Conservation (phyloP, 2,888 invertebrate species). For the Drosophila monieri region DNA sequence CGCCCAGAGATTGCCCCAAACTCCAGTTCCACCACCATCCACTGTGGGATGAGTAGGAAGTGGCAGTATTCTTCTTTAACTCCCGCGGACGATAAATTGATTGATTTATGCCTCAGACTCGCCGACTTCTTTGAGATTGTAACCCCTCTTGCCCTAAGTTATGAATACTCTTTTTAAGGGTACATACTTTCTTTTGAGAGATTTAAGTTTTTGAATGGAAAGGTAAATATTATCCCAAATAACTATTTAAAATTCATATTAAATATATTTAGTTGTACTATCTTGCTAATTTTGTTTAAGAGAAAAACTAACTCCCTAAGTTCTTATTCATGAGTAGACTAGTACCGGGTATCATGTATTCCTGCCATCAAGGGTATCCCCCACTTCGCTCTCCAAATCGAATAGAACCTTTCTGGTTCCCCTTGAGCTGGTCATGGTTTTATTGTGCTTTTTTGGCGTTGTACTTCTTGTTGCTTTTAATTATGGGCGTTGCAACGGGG, state of each 20-base stretch:
- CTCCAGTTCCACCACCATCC: background rate
- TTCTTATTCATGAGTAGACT: background rate
- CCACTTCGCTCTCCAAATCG: background rate
- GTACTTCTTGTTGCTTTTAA: conserved; percentile 67
- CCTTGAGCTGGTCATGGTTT: conserved; percentile 46
- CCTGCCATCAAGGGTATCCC: conserved; percentile 8
- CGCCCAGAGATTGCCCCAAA: conserved; percentile 40
- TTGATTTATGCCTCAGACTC: conserved; percentile 75
- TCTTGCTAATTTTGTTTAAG: no score
- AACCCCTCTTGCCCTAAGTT: background rate
- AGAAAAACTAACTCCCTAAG: no score
- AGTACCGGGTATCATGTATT: background rate
- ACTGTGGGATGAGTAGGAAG: conserved; percentile 30
- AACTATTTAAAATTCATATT: no score
- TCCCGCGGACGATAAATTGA: conserved; percentile 71
- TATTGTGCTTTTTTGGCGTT: conserved; percentile 38
- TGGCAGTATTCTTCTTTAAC: conserved; percentile 28
- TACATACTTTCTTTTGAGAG: no score
- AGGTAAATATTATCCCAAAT: no score
- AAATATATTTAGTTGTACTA: no score
- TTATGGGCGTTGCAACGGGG: conserved; percentile 66
- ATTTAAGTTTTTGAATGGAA: no score
- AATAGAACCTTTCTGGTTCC: conserved; percentile 18
- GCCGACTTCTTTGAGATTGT: conserved; percentile 36
- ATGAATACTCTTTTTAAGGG: background rate